A percentile compares a stretch with the other conserved stretches of the same genome.
Conservation (phyloP, 2,888 invertebrate genomes). For the Lepidocyrtinus sp. region DNA sequence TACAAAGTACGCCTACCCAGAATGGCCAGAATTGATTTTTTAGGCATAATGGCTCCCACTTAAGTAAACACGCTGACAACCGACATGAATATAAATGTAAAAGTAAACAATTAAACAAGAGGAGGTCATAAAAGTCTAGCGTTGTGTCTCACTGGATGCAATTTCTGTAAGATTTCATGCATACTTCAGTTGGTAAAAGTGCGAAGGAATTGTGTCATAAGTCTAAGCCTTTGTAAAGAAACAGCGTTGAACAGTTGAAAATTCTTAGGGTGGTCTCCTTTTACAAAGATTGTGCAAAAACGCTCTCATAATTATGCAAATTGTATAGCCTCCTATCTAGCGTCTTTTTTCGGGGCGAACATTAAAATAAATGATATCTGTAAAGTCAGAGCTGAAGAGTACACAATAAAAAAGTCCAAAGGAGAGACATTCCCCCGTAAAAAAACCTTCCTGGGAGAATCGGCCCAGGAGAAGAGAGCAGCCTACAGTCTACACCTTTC, state of each 20-base stretch:
- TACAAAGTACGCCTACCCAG: too few relatives aligned
- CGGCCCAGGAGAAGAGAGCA: neutral
- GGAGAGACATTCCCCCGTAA: slow-evolving; percentile 46
- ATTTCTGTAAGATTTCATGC: too few relatives aligned
- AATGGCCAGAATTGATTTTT: too few relatives aligned
- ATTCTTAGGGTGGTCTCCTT: too few relatives aligned
- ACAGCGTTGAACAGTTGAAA: too few relatives aligned
- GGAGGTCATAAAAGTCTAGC: neutral
- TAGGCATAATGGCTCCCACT: too few relatives aligned
- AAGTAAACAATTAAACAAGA: slow-evolving; percentile 7
- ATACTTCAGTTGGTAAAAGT: too few relatives aligned
- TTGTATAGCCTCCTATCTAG: slow-evolving; percentile 32
- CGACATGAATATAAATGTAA: slow-evolving; percentile 2
- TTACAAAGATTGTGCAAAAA: slow-evolving; percentile 15
- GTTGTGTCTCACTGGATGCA: too few relatives aligned
- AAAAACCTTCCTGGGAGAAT: slow-evolving; percentile 52
- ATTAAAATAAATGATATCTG: slow-evolving; percentile 8
- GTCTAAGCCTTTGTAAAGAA: too few relatives aligned
- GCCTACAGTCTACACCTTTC: slow-evolving; percentile 38
- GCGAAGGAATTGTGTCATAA: too few relatives aligned
- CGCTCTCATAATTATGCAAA: slow-evolving; percentile 53
- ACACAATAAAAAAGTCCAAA: slow-evolving; percentile 41
- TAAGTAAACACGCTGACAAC: too few relatives aligned
- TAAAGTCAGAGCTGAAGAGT: neutral
- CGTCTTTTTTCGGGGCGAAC: neutral